A percentile compares a stretch with the other conserved stretches of the same genome.
phyloP scores from a whole-genome alignment of 2,888 invertebrate genomes.

The Athalia circularis region DNA sequence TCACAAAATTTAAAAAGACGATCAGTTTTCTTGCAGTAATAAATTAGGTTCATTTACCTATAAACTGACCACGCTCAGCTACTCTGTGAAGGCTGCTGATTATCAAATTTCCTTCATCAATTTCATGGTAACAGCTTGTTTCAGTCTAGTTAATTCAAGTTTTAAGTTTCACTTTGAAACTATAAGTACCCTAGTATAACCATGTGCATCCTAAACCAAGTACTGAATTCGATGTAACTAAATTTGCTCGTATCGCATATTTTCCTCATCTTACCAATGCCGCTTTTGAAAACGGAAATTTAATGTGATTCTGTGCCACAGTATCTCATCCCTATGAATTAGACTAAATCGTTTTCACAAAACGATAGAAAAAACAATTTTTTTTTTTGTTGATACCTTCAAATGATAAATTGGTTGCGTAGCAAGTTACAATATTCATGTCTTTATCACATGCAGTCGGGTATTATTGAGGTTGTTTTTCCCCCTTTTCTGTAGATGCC shows the following conservation, averaged over 20 bases:
- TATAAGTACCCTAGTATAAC: not conserved
- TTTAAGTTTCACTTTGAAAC: conserved; percentile 8
- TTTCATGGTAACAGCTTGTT: not conserved
- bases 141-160: conserved; percentile 42
- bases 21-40: too few species aligned
- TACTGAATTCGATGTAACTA: conserved; percentile 57
- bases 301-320: not conserved
- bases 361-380: not conserved
- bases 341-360: not conserved
- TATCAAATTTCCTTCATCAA: too few species aligned
- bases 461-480: not conserved
- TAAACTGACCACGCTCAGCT: too few species aligned
- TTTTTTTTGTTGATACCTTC: not conserved
- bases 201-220: conserved; percentile 54
- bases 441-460: conserved; percentile 3
- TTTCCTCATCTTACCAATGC: not conserved
- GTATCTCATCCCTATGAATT: not conserved
- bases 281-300: not conserved
- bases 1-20: too few species aligned
- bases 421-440: conserved; percentile 7
- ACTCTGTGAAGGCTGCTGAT: too few species aligned
- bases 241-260: conserved; percentile 50
- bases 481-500: conserved; percentile 4
- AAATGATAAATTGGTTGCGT: conserved; percentile 2
- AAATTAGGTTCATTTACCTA: too few species aligned